A percentile compares a stretch with the other conserved stretches of the same genome.
These are phyloP conservation scores for Lethrus apterus DNA, from an alignment of 1,140 invertebrate genomes.

Conservation along the genomic window DNA sequence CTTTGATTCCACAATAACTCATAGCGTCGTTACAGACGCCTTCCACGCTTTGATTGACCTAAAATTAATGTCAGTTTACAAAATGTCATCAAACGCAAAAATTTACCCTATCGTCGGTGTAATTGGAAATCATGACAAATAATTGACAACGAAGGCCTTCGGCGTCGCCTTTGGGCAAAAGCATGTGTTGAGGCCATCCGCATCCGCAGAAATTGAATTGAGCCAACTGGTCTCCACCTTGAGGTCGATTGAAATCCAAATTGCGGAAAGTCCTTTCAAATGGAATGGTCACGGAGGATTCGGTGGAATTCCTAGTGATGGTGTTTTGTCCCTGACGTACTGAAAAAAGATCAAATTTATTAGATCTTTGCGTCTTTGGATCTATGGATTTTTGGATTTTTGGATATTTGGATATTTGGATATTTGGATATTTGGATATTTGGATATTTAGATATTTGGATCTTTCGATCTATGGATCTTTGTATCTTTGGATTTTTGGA, in stretches of 20 bases:
- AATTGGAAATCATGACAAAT: constrained; percentile 77
- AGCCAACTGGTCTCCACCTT: constrained; percentile 44
- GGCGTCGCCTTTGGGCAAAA: constrained; percentile 64
- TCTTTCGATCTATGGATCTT: no score
- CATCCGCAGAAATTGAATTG: constrained; percentile 77
- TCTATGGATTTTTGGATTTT: no score
- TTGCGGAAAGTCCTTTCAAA: constrained; percentile 63
- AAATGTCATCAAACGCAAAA: not conserved
- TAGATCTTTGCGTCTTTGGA: not conserved
- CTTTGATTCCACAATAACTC: constrained; percentile 64
- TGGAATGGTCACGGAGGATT: constrained; percentile 62
- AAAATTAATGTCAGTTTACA: not conserved
- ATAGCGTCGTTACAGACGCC: constrained; percentile 56
- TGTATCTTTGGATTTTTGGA: no score
- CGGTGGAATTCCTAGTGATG: constrained; percentile 46
- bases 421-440: no score
- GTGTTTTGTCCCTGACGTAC: constrained; percentile 50
- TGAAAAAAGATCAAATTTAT: constrained; percentile 28
- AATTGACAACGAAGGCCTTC: constrained; percentile 62
- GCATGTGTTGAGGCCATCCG: constrained; percentile 81
- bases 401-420: no score
- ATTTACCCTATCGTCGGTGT: constrained; percentile 58
- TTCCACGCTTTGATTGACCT: constrained; percentile 20
- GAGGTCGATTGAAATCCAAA: constrained; percentile 48
- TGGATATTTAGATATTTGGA: constrained; percentile 25